Evolutionary conservation across 1,140 invertebrate species (phyloP), one percentile per base, ranked within the genome.

Genomic region (Caenorhabditis tropicalis): DNA sequence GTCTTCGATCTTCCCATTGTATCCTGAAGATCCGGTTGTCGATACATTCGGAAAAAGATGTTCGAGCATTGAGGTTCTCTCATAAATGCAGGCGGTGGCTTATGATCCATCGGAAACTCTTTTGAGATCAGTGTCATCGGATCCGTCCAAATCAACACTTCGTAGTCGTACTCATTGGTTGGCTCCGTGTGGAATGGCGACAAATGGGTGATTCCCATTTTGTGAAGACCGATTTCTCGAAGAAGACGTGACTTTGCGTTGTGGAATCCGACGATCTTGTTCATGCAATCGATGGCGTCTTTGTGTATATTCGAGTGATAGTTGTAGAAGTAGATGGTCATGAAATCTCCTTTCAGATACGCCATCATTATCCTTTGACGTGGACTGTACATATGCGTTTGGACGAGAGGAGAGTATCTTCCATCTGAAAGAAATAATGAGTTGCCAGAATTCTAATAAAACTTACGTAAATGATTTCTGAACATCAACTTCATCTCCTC

Each of bases 171-270:
- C 16, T 88, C 89, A 36, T 49, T 7, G 5, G 21, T 21, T 33
- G 48, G 60, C 29, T 88, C 36, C 21, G 84, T 79, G 29, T 74
- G 79, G 51, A 56, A 43, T 1, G 81, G 81, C 3, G 81, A 53
- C 19, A 89, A 70, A 82, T 89, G 89, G 4, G 85, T 86, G 29
- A 89, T 86, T 12, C 88, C 89, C 88, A 89, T 88, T 82, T 89
- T 89, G 33, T 89, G 89, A 1, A 90, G 83, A 16, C 89, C 89
- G 36, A 89, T 89, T 39, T 90, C 88, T 12, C 88, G 79, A 12
- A 89, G 81, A 12, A 89, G 48, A 15, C 86, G 82, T 0, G 82
- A 83, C 65, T 88, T 58, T n/a, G 88, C 88, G 33, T 89, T 89
- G 79, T 89, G 89, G 88, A 87, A 88, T 39, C 74, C 70, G 81